Evolutionary conservation across 2,888 invertebrate species (phyloP), one percentile per base, ranked within the genome.

Genomic region (Cheiracanthium punctorium): DNA sequence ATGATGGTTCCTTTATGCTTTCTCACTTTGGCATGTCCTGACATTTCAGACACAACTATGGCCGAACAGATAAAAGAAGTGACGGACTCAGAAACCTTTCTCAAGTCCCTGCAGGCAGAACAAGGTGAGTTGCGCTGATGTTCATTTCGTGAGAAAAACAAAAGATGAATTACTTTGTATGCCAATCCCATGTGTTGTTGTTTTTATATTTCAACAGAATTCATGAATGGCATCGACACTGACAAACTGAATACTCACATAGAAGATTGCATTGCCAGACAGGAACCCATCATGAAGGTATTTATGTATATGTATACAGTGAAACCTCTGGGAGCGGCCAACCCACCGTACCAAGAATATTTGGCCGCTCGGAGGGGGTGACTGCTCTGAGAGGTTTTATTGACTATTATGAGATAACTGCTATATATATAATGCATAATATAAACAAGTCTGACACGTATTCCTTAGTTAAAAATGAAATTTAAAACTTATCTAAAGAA

Each of bases 61-160:
- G 98, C 98, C 0, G 97, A 98, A 92, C 94, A 97, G 91, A 95
- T 99, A 37, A 97, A 98, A 92, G 96, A 97, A 92, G 94, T 95
- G 64, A 94, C 94, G 1, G 95, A 95, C 90, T 93, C 94, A 0
- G 95, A 94, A 90, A 94, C 94, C 41, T 97, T 97, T 91, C 93
- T 95, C 81, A 96, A 96, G 90, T 94, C 94, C 70, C 92, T 97
- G 43, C 94, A 95, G 89, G 94, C 95, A 91, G 92, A 91, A 80
- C 77, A 88, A 87, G 84, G 88, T 85, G 82, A 30, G 10, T 30
- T 69, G 10, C n/a, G n/a, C n/a, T n/a, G n/a, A n/a, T n/a, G n/a
- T n/a, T n/a, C n/a, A n/a, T n/a, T n/a, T n/a, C n/a, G n/a, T n/a
- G n/a, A n/a, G 37, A 10, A 37, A 37, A 17, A 20, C 20, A 7